Evolutionary conservation across 1,140 invertebrate genomes (phyloP).

Genomic region (Drosophila parvula): DNA sequence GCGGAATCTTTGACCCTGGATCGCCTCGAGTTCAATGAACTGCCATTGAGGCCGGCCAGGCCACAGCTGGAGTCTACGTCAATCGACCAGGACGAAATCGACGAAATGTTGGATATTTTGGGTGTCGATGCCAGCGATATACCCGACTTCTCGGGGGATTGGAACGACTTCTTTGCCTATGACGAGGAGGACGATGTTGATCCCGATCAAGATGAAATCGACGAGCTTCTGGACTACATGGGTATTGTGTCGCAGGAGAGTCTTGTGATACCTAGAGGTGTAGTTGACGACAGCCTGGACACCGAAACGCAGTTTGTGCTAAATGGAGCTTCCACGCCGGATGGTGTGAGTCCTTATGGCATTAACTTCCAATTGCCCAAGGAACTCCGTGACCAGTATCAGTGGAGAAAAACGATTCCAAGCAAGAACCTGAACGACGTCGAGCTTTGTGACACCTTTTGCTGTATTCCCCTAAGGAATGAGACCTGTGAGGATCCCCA

Average conservation of each 20-base stretch:
- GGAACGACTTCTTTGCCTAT: neutral
- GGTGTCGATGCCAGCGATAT: conserved; percentile 2
- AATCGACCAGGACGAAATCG: neutral
- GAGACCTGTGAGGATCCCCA: conserved; percentile 10
- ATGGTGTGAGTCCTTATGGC: neutral
- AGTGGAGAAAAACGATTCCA: neutral
- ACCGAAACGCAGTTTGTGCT: conserved; percentile 6
- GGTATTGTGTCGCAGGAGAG: conserved; percentile 3
- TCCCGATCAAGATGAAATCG: conserved; percentile 2
- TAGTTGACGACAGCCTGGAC: neutral
- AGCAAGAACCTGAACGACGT: neutral
- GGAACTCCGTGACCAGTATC: neutral
- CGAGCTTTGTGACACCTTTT: conserved; percentile 2
- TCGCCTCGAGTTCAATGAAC: conserved; percentile 3
- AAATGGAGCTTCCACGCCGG: neutral
- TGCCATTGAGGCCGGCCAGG: neutral
- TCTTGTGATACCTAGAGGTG: neutral
- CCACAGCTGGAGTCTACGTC: conserved; percentile 1
- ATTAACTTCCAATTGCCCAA: neutral
- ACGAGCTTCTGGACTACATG: neutral
- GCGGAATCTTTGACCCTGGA: neutral
- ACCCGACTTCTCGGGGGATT: neutral
- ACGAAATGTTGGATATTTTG: neutral
- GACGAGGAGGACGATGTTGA: neutral
- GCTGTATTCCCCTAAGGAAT: conserved; percentile 9